These are phyloP conservation scores for Pomacea canaliculata DNA, from an alignment of 2,888 invertebrate species.

Conservation along the genomic window DNA sequence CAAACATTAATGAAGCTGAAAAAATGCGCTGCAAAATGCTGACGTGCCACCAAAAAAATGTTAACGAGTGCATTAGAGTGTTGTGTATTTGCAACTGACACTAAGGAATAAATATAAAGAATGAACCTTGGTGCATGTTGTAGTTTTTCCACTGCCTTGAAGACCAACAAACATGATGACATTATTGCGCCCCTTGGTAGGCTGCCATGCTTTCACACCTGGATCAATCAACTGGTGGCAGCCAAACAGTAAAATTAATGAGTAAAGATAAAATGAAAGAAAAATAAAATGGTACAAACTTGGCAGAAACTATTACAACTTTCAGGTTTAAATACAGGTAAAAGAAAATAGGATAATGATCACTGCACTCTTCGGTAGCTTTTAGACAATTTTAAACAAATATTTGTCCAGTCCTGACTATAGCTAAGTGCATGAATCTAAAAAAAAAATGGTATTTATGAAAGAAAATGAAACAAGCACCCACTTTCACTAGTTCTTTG, in stretches of 20 bases:
- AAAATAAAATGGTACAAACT: not conserved
- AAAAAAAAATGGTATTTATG: too few species aligned
- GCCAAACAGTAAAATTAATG: not conserved
- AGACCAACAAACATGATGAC: constrained; percentile 99
- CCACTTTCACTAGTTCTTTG: constrained; percentile 94
- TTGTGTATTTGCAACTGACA: too few species aligned
- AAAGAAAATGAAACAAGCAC: not conserved
- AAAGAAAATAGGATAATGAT: not conserved
- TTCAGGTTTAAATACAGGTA: not conserved
- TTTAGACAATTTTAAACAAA: too few species aligned
- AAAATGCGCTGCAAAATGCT: too few species aligned
- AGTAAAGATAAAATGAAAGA: not conserved
- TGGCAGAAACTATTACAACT: not conserved
- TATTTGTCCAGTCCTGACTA: too few species aligned
- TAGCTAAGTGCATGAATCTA: too few species aligned
- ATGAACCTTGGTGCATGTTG: constrained; percentile 92
- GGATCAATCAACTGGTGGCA: constrained; percentile 89
- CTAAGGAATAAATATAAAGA: too few species aligned
- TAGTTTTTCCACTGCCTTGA: constrained; percentile 99
- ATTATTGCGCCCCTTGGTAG: constrained; percentile 93
- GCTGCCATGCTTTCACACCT: constrained; percentile 95
- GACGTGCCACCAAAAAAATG: too few species aligned
- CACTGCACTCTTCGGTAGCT: too few species aligned
- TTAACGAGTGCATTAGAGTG: too few species aligned
- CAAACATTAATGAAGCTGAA: too few species aligned